Evolutionary conservation across 2,113 vertebrate species (phyloP), one percentile per base, ranked within the genome.

Genomic region (Monopterus albus): DNA sequence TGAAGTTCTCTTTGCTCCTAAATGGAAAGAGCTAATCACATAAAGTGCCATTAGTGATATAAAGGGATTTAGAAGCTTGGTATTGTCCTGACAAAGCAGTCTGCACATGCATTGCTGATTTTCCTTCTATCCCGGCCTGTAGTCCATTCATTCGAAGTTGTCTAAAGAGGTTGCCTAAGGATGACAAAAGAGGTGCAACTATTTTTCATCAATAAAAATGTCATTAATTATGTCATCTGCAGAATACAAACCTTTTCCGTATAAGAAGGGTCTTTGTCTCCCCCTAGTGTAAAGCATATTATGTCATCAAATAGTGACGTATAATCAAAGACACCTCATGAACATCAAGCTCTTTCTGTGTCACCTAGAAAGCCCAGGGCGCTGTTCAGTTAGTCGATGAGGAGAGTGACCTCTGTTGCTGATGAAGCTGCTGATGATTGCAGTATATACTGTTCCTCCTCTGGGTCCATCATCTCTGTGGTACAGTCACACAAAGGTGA

Each of bases 241-340:
- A 8, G 33, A 21, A 13, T 15, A 33, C 7, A 29, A 49, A 31
- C 13, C 14, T 1, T 52, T 28, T 71, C 65, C 42, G 59, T 77
- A 47, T 65, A 72, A 33, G 14, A 62, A 86, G 87, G 87, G 82
- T 88, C 82, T 92, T 49, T 91, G 91, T 91, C 91, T 91, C 91
- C 91, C 88, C 79, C 89, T 92, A 86, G 89, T 92, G 91, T 83
- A 60, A 83, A 76, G 60, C 39, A 56, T 13, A 56, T 65, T n/a
- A 42, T 71, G 79, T 65, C 79, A 83, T 77, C 42, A 75, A 40
- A 58, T 2, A 26, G 35, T 60, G 65, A 83, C 71, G 43, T 33
- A 31, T 42, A 46, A 79, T 78, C 61, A 82, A 65, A 57, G 31
- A 40, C 21, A 1, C 8, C 7, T 58, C 36, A 46, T 49, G 23